Conservation (phyloP, 2,113 vertebrate genomes). For the Gambusia holbrooki region DNA sequence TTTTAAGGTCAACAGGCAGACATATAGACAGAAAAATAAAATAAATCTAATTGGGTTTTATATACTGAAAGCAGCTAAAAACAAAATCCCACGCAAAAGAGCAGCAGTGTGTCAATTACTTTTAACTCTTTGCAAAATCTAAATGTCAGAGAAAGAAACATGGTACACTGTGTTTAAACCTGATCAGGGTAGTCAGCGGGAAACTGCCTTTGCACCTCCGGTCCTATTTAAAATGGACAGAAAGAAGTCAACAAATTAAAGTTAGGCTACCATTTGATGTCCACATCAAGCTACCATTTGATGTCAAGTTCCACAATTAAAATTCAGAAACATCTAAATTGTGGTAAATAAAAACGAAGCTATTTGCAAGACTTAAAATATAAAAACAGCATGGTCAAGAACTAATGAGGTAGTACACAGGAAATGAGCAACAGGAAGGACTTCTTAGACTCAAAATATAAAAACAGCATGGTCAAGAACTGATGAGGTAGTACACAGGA, state of each 20-base stretch:
- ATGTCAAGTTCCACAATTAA: background rate
- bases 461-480: background rate
- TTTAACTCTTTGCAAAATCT: background rate
- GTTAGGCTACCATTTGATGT: too few species aligned
- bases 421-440: slow-evolving; percentile 38
- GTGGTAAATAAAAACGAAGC: background rate
- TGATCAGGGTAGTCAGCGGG: slow-evolving; percentile 95
- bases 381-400: background rate
- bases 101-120: background rate
- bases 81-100: background rate
- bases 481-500: slow-evolving; percentile 23
- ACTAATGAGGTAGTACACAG: slow-evolving; percentile 10
- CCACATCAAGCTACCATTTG: too few species aligned
- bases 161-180: slow-evolving; percentile 76
- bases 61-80: background rate
- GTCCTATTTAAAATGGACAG: slow-evolving; percentile 90
- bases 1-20: too few species aligned
- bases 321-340: background rate
- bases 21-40: too few species aligned
- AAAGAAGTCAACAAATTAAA: slow-evolving; percentile 56
- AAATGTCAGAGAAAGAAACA: too few species aligned
- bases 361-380: background rate
- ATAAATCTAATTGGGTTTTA: too few species aligned
- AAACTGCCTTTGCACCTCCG: slow-evolving; percentile 91
- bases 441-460: slow-evolving; percentile 33